Evolutionary conservation across 2,888 invertebrate species (phyloP).

Genomic region (Noctua fimbriata): DNA sequence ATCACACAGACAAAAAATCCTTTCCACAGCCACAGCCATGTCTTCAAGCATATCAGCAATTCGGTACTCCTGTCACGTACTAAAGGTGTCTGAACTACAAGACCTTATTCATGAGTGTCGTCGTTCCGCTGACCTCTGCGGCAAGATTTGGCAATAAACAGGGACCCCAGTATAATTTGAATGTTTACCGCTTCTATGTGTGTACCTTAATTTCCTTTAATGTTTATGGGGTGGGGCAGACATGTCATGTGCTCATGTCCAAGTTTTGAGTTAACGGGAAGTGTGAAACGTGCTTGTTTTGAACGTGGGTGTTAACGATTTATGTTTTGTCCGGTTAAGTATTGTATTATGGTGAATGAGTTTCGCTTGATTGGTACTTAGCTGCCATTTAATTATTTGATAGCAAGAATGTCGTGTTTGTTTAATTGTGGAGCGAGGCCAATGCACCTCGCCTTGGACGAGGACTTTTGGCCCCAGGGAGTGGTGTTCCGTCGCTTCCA

Average conservation of each 20-base stretch:
- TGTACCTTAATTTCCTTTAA: constrained; percentile 69
- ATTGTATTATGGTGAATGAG: background rate
- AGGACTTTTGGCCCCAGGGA: no score
- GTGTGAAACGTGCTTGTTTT: constrained; percentile 27
- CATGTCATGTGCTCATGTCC: constrained; percentile 34
- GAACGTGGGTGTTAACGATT: constrained; percentile 21
- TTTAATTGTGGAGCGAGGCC: background rate
- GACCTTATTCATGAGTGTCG: constrained; percentile 75
- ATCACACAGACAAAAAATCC: constrained; percentile 17
- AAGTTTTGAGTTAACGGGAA: constrained; percentile 38
- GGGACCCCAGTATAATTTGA: constrained; percentile 72
- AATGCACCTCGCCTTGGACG: no score
- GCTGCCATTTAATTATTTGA: background rate
- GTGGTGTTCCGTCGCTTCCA: no score
- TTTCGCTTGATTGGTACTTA: background rate
- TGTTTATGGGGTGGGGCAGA: constrained; percentile 53
- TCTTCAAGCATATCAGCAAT: constrained; percentile 25
- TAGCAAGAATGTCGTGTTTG: background rate
- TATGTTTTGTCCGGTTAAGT: constrained; percentile 3
- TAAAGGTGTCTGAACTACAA: constrained; percentile 74
- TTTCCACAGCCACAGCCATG: background rate
- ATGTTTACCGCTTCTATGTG: constrained; percentile 70
- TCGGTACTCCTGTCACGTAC: constrained; percentile 49
- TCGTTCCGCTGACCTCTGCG: constrained; percentile 71
- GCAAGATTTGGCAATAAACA: constrained; percentile 74